A percentile compares a stretch with the other conserved stretches of the same genome.
Conservation (phyloP, 2,888 invertebrate species). For the Lingula anatina region DNA sequence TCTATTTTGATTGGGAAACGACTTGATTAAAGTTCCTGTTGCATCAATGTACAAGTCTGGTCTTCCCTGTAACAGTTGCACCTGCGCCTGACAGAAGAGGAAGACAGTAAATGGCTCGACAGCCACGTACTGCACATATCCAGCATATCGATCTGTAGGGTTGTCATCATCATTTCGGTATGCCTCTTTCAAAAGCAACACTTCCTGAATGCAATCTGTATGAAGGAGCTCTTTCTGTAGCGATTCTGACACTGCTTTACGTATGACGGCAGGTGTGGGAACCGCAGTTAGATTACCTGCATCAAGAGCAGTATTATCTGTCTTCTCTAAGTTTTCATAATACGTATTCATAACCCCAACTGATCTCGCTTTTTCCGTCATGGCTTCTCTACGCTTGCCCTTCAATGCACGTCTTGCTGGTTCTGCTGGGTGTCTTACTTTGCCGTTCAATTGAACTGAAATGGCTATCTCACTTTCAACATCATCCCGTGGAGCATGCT, state of each 20-base stretch:
- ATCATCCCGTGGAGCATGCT: background rate
- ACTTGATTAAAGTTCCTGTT: slow-evolving; percentile 5
- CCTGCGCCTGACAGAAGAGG: background rate
- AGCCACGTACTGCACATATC: slow-evolving; percentile 2
- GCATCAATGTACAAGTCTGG: slow-evolving; percentile 7
- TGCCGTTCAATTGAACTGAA: background rate
- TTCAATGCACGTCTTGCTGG: background rate
- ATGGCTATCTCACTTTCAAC: background rate
- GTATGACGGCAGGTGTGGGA: slow-evolving; percentile 1
- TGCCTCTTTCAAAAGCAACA: background rate
- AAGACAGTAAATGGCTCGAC: background rate
- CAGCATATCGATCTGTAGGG: slow-evolving; percentile 1
- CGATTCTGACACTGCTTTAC: slow-evolving; percentile 1
- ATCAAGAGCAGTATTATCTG: background rate
- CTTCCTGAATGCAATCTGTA: background rate
- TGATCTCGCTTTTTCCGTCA: background rate
- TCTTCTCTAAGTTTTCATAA: slow-evolving; percentile 1
- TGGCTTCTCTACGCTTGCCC: background rate
- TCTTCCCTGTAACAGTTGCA: background rate
- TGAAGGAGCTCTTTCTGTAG: background rate
- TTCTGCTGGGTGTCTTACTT: background rate
- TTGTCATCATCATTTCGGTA: slow-evolving; percentile 2
- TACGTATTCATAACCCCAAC: slow-evolving; percentile 1
- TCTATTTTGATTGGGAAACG: slow-evolving; percentile 2
- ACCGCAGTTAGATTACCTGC: slow-evolving; percentile 1